phyloP scores from a whole-genome alignment of 92 coral and sea anemone species.

The Palythoa heliodiscus region DNA sequence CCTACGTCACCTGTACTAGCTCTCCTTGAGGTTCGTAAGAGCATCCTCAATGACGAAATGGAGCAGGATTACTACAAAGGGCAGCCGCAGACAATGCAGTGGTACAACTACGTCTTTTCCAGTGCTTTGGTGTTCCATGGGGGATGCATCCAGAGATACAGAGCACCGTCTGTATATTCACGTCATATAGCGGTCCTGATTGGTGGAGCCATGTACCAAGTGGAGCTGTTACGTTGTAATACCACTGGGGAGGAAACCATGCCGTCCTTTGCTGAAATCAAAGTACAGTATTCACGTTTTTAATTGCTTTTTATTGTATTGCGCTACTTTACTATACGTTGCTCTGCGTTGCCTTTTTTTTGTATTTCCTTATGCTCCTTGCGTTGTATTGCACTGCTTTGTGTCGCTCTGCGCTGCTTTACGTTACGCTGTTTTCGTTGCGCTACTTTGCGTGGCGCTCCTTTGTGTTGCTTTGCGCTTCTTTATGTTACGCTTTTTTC shows the following conservation, averaged over 20 bases:
- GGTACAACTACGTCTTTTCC: conserved; percentile 82
- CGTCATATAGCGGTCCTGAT: conserved; percentile 74
- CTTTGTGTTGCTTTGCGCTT: too few relatives aligned
- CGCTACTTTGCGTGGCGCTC: too few relatives aligned
- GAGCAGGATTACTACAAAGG: conserved; percentile 54
- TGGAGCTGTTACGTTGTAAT: conserved; percentile 51
- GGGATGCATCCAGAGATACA: conserved; percentile 75
- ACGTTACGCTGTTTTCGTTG: too few relatives aligned
- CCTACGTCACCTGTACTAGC: conserved; percentile 63
- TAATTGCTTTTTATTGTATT: neutral
- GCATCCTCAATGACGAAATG: conserved; percentile 46
- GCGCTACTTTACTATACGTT: too few relatives aligned
- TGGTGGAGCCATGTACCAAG: conserved; percentile 71
- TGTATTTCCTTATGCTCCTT: too few relatives aligned
- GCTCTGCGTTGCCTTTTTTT: too few relatives aligned
- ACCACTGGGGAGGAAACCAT: conserved; percentile 47
- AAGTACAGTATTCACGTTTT: conserved; percentile 41
- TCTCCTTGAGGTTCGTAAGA: conserved; percentile 68
- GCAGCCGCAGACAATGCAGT: conserved; percentile 76
- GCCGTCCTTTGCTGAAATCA: conserved; percentile 45
- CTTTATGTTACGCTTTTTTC: too few relatives aligned
- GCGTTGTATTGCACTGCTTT: too few relatives aligned
- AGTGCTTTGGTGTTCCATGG: conserved; percentile 71
- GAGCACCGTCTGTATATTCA: conserved; percentile 59
- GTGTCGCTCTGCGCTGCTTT: too few relatives aligned